phyloP scores from a whole-genome alignment of 2,888 invertebrate genomes.

The Drosophila quinaria region DNA sequence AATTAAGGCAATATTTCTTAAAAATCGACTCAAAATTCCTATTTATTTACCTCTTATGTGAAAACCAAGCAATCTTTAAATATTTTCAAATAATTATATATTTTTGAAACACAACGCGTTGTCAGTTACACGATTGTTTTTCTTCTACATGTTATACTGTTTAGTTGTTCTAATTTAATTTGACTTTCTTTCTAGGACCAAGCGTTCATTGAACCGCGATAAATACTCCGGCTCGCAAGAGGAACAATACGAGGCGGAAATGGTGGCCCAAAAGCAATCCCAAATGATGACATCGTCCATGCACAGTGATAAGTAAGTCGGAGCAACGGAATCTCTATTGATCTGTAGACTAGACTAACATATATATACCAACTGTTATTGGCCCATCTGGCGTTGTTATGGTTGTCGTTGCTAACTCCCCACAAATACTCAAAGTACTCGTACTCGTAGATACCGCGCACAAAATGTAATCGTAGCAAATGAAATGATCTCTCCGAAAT shows the following conservation, averaged over 20 bases:
- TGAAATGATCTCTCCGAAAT: constrained; percentile 23
- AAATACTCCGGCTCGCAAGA: constrained; percentile 80
- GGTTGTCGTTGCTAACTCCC: constrained; percentile 58
- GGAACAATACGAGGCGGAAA: constrained; percentile 63
- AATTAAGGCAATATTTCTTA: too few relatives aligned
- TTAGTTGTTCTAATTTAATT: constrained; percentile 20
- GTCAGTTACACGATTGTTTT: constrained; percentile 26
- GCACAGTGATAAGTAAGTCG: constrained; percentile 73
- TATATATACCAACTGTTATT: constrained; percentile 30
- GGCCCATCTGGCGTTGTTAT: constrained; percentile 68
- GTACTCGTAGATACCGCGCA: constrained; percentile 38
- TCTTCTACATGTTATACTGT: constrained; percentile 20
- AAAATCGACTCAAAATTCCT: too few relatives aligned
- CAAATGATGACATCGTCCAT: constrained; percentile 73
- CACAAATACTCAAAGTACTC: background rate
- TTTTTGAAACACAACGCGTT: background rate
- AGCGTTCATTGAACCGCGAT: constrained; percentile 88
- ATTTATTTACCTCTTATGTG: background rate
- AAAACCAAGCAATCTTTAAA: constrained; percentile 1
- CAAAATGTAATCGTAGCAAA: constrained; percentile 51
- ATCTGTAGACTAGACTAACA: constrained; percentile 43
- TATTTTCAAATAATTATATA: background rate
- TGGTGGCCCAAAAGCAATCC: constrained; percentile 52
- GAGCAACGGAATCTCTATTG: constrained; percentile 1
- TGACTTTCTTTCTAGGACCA: constrained; percentile 83